phyloP scores from a whole-genome alignment of 2,113 vertebrate genomes.

The Corythornis cristatus region DNA sequence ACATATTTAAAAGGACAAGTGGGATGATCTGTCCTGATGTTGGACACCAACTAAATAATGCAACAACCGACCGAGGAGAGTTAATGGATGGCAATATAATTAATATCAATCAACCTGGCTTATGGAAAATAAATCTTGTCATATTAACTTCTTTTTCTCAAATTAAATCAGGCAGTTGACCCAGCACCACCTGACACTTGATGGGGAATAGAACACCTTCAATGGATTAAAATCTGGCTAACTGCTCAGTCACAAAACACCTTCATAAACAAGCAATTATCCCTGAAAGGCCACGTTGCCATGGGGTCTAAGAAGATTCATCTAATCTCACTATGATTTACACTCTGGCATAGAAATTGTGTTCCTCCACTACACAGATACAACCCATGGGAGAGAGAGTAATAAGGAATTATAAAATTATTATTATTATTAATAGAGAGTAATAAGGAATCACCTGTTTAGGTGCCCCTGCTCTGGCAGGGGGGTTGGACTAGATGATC shows the following conservation, averaged over 20 bases:
- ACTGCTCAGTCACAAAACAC: neutral
- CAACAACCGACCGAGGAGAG: neutral
- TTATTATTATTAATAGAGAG: too few species aligned
- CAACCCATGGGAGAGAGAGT: neutral
- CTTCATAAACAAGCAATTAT: neutral
- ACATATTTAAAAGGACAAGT: neutral
- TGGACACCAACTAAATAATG: neutral
- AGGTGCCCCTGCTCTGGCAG: too few species aligned
- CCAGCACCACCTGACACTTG: neutral
- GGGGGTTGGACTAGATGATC: too few species aligned
- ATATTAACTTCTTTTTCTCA: neutral
- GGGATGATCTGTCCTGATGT: neutral
- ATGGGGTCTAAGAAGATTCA: neutral
- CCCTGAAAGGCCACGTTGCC: neutral
- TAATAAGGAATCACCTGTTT: too few species aligned
- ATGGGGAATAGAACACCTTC: neutral
- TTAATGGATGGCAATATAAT: neutral
- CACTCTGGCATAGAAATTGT: neutral
- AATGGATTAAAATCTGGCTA: neutral
- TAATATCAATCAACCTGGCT: neutral
- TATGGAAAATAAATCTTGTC: slow-evolving; percentile 19
- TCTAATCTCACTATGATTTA: neutral
- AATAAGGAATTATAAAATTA: neutral
- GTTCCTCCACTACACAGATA: neutral
- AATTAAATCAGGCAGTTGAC: neutral